Conservation (phyloP, 2,888 invertebrate genomes). For the Heteromurus nitidus region DNA sequence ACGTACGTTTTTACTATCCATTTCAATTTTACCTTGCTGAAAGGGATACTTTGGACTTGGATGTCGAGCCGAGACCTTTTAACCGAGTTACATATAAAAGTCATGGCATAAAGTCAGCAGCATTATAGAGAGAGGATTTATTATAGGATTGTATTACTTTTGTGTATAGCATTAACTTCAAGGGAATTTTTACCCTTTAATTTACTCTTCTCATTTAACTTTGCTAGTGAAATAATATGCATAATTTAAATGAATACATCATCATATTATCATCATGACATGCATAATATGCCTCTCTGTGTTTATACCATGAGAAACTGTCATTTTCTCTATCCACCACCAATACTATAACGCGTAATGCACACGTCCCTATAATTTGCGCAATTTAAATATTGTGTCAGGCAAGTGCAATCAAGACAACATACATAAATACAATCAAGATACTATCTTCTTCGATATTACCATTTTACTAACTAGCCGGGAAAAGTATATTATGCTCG, state of each 20-base stretch:
- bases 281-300: constrained; percentile 22
- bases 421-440: too few species aligned
- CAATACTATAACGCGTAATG: neutral
- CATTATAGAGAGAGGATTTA: neutral
- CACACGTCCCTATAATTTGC: neutral
- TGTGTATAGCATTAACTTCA: neutral
- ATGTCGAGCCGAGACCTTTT: constrained; percentile 42
- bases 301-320: too few species aligned
- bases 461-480: too few species aligned
- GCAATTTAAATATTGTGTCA: neutral
- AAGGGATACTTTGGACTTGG: neutral
- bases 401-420: too few species aligned
- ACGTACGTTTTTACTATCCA: neutral
- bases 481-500: too few species aligned
- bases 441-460: too few species aligned
- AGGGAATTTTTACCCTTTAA: constrained; percentile 5
- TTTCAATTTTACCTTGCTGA: constrained; percentile 15
- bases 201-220: neutral
- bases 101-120: neutral
- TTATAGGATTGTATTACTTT: neutral
- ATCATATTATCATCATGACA: constrained; percentile 30
- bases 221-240: neutral
- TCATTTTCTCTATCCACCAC: constrained; percentile 20
- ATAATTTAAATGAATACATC: neutral
- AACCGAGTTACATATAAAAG: constrained; percentile 22